Conservation (phyloP, 2,113 vertebrate genomes). For the human (Homo sapiens) region DNA sequence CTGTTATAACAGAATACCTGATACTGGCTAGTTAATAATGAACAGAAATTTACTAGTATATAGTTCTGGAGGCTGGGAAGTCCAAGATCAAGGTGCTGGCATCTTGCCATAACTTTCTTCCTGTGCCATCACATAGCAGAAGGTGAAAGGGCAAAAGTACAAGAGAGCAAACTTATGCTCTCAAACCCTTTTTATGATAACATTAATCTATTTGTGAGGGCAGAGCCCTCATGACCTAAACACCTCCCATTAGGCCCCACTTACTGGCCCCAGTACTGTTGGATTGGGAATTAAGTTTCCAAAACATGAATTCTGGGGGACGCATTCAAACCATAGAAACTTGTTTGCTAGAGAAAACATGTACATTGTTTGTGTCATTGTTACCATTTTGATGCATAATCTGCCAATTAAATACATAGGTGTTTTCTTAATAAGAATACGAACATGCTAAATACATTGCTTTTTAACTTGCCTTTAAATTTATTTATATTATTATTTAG, state of each 20-base stretch:
- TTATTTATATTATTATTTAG: background rate
- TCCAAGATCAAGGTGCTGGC: background rate
- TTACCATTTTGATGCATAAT: background rate
- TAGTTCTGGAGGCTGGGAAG: background rate
- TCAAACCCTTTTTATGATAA: background rate
- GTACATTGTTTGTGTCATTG: background rate
- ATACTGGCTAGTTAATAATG: background rate
- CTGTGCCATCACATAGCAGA: background rate
- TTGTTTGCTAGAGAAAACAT: background rate
- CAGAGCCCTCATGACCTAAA: background rate
- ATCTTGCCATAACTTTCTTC: background rate
- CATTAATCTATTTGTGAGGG: background rate
- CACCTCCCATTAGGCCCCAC: background rate
- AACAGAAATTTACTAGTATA: background rate
- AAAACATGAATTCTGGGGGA: background rate
- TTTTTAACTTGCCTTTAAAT: background rate
- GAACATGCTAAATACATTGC: background rate
- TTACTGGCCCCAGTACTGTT: background rate
- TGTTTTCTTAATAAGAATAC: background rate
- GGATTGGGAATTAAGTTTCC: background rate
- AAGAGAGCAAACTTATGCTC: background rate
- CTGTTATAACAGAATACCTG: background rate
- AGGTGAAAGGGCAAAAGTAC: background rate
- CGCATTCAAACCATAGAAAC: background rate
- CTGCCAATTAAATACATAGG: background rate